Evolutionary conservation across 53 echinoderm and acorn worm species (phyloP), one percentile per base, ranked within the genome.

Genomic region (Stichopus horrens): DNA sequence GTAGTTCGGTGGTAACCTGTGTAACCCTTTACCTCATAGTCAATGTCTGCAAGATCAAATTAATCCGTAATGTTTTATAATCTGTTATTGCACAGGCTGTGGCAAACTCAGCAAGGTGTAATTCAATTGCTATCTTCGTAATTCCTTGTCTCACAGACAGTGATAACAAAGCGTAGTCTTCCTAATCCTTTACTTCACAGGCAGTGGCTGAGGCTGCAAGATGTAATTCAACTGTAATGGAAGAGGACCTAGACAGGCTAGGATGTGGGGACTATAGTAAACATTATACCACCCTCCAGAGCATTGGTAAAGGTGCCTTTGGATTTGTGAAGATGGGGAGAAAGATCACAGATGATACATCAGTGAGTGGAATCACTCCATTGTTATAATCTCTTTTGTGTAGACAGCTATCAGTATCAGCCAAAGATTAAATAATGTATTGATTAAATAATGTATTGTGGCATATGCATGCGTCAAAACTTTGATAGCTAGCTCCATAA

Each of bases 311-410:
- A 85, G 99, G 96, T 55, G 99, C 96, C 19, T 99, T 99, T 75
- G 99, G 99, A 23, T 99, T 99, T 71, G 99, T 99, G 79, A 99
- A 99, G 90, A 93, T 96, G 94, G 99, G 94, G 10, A 96, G 77
- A 57, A 90, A 93, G 53, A 99, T 90, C 71, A 54, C 74, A 20
- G 99, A 99, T 81, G 88, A 88, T 37, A 88, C 90, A 16, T 74
- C 83, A 89, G 99, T 96, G 88, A 74, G 86, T 5, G 23, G 9
- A 0, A 76, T 74, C 0, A 67, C 3, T 14, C 13, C 1, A 67
- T 67, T 67, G 3, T 67, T 14, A 67, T 67, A 14, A n/a, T 14
- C 68, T 3, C 11, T 11, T 14, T 1, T 1, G 68, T 67, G 68
- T n/a, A 67, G 13, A 14, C 13, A 11, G 0, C 68, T 14, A 14